A percentile compares a stretch with the other conserved stretches of the same genome.
These are phyloP conservation scores for Drosophila differens DNA, from an alignment of 2,888 invertebrate species.

Conservation along the genomic window DNA sequence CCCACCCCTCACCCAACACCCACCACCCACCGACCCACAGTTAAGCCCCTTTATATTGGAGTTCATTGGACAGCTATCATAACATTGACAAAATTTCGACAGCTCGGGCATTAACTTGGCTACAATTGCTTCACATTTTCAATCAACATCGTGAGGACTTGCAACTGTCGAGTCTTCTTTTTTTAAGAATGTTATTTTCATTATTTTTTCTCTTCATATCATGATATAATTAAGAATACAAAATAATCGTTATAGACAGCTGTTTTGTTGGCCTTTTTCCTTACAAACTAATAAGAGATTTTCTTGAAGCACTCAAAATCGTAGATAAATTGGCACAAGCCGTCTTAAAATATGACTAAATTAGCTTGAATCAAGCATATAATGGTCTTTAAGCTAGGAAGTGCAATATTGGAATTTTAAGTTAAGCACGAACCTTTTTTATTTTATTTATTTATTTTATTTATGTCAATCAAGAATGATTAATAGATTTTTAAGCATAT, in stretches of 20 bases:
- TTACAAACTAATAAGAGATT: background rate
- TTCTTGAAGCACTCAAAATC: background rate
- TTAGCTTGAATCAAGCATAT: background rate
- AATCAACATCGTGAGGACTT: slow-evolving; percentile 46
- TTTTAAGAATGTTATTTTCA: background rate
- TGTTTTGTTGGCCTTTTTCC: background rate
- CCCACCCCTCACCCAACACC: background rate
- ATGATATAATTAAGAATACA: background rate
- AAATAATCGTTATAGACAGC: background rate
- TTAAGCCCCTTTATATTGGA: slow-evolving; percentile 14
- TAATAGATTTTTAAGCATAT: background rate
- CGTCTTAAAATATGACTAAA: background rate
- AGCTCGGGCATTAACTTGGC: slow-evolving; percentile 63
- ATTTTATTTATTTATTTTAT: background rate
- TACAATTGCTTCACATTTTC: slow-evolving; percentile 57
- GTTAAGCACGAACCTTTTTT: background rate
- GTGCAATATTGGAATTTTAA: too few relatives aligned
- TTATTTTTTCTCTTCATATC: background rate
- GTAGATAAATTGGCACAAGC: too few relatives aligned
- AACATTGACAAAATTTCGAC: slow-evolving; percentile 71
- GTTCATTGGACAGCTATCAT: slow-evolving; percentile 74
- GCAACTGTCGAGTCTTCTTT: slow-evolving; percentile 34
- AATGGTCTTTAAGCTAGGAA: fast-evolving
- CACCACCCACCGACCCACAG: background rate
- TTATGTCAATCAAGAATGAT: background rate